phyloP scores from a whole-genome alignment of 2,797 vertebrate genomes.

The Macroramphosus scolopax region DNA sequence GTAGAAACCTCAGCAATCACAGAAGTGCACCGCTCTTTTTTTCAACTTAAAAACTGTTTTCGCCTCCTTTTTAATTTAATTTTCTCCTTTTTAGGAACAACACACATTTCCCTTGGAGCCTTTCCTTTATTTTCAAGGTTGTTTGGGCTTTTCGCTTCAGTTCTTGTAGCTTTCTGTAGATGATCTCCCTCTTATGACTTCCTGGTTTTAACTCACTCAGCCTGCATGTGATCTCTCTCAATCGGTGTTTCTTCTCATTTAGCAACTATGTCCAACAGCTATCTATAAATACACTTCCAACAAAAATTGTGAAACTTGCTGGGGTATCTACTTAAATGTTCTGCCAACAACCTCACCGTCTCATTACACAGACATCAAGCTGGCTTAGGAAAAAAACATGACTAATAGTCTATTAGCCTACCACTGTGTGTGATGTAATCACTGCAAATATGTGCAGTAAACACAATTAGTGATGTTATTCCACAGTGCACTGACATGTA shows the following conservation, averaged over 20 bases:
- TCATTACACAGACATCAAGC: slow-evolving; percentile 19
- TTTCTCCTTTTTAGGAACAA: neutral
- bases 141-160: slow-evolving; percentile 1
- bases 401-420: slow-evolving; percentile 33
- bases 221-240: slow-evolving; percentile 2
- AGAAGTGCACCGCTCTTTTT: neutral
- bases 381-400: slow-evolving; percentile 21
- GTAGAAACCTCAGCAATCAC: neutral
- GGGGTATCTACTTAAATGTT: slow-evolving; percentile 32
- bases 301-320: slow-evolving; percentile 17
- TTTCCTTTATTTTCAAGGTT: slow-evolving; percentile 1
- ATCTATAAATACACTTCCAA: slow-evolving; percentile 41
- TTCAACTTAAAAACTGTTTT: neutral
- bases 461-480: slow-evolving; percentile 33
- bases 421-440: slow-evolving; percentile 38
- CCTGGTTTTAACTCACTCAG: neutral
- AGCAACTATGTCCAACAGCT: slow-evolving; percentile 7
- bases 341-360: slow-evolving; percentile 18
- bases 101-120: neutral
- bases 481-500: slow-evolving; percentile 3
- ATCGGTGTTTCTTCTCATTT: slow-evolving; percentile 18
- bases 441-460: slow-evolving; percentile 34
- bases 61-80: too few species aligned
- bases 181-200: slow-evolving; percentile 1
- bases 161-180: slow-evolving; percentile 3